Conservation (phyloP, 1,140 invertebrate genomes). For the Physella acuta region DNA sequence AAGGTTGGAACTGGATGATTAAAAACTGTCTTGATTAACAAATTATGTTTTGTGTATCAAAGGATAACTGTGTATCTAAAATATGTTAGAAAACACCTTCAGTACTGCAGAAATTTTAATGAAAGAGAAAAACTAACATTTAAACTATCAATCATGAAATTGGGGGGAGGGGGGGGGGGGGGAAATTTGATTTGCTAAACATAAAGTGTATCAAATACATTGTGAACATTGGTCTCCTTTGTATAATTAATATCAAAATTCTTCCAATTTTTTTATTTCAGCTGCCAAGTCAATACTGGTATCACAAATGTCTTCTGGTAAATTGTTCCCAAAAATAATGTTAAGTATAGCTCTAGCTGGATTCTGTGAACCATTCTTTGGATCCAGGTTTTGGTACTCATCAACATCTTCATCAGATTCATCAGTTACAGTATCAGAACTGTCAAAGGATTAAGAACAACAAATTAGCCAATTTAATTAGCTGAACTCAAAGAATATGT, state of each 20-base stretch:
- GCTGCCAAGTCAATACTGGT: not conserved
- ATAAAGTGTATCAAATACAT: not conserved
- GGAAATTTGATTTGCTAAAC: not conserved
- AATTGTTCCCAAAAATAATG: not conserved
- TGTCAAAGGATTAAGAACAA: not conserved
- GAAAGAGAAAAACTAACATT: not conserved
- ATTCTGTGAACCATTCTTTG: not conserved
- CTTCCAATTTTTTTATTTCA: not conserved
- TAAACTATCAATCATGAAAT: not conserved
- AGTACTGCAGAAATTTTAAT: not conserved
- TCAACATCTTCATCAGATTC: not conserved
- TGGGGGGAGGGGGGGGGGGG: too few species aligned
- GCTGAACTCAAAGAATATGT: not conserved
- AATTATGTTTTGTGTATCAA: too few species aligned
- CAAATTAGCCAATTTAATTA: not conserved
- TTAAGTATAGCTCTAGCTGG: not conserved
- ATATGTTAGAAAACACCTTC: not conserved
- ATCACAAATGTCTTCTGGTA: not conserved
- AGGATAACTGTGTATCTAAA: too few species aligned
- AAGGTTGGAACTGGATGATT: too few species aligned
- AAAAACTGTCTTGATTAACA: too few species aligned
- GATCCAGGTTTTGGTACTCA: not conserved
- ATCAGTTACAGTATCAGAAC: not conserved
- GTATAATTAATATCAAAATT: not conserved
- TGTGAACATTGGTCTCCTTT: not conserved